These are phyloP conservation scores for Protonibea diacanthus DNA, from an alignment of 2,797 vertebrate genomes.

Conservation along the genomic window DNA sequence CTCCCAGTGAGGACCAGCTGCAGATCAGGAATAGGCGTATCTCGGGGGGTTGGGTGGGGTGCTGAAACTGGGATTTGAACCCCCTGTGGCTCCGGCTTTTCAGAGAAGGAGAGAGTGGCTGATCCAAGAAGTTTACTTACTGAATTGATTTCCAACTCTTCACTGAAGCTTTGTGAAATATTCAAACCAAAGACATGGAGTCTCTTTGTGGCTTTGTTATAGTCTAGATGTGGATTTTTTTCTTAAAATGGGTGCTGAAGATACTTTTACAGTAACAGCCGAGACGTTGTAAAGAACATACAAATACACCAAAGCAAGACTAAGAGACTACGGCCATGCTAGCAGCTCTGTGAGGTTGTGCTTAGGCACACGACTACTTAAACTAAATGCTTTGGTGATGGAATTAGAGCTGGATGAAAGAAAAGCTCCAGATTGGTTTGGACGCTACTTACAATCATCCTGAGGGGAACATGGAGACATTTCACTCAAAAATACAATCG, in stretches of 20 bases:
- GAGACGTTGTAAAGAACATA: neutral
- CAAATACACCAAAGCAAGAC: neutral
- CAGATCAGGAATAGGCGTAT: slow-evolving; percentile 41
- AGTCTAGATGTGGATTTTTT: too few species aligned
- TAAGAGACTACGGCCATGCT: neutral
- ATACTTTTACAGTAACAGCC: neutral
- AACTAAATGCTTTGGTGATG: neutral
- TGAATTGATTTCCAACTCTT: neutral
- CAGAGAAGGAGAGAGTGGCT: slow-evolving; percentile 11
- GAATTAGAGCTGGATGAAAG: too few species aligned
- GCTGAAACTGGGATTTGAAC: slow-evolving; percentile 21
- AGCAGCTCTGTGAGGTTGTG: neutral
- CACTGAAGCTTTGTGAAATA: neutral
- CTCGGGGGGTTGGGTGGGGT: slow-evolving; percentile 33
- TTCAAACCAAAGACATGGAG: neutral
- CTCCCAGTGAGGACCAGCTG: slow-evolving; percentile 70
- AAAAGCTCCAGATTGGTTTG: too few species aligned
- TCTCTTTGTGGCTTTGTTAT: neutral
- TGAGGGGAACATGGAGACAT: neutral
- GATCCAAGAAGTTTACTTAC: slow-evolving; percentile 5
- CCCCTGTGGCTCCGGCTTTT: slow-evolving; percentile 36
- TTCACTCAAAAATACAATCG: neutral
- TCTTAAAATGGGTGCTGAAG: neutral
- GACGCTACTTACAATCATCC: too few species aligned
- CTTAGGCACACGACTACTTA: neutral